Evolutionary conservation across 2,797 vertebrate genomes (phyloP).

Genomic region (Emydoidea blandingii): DNA sequence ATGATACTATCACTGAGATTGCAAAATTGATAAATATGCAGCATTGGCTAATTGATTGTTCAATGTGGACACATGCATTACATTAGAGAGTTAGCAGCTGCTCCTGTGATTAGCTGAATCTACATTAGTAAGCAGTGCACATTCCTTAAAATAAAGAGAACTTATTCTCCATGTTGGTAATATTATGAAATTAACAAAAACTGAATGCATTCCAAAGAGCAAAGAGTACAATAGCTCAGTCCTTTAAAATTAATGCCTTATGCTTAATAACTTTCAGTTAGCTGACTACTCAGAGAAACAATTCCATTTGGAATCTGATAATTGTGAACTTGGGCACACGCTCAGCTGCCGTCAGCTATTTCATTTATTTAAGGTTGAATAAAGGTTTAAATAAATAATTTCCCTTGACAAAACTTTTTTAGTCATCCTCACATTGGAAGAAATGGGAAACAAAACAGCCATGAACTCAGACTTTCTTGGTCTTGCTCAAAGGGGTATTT

Average conservation of each 20-base stretch:
- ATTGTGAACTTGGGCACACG: conserved; percentile 6
- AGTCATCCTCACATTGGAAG: background rate
- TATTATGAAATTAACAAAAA: background rate
- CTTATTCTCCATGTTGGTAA: background rate
- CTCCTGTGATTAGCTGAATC: background rate
- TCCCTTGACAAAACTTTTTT: background rate
- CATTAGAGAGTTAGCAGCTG: background rate
- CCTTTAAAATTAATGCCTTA: background rate
- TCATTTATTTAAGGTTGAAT: background rate
- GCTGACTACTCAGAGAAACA: background rate
- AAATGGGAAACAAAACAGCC: background rate
- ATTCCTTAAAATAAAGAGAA: background rate
- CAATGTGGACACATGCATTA: background rate
- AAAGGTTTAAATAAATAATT: conserved; percentile 21
- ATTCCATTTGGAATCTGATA: conserved; percentile 20
- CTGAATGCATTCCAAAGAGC: background rate
- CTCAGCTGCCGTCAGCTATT: background rate
- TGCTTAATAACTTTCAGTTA: background rate
- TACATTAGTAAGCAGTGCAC: background rate
- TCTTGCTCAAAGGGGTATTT: background rate
- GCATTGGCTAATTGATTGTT: conserved; percentile 5
- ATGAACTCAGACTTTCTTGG: background rate
- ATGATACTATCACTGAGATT: background rate
- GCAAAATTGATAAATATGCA: conserved; percentile 36
- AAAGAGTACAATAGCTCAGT: background rate